Evolutionary conservation across 2,888 invertebrate species (phyloP).

Genomic region (Biston stratarius): DNA sequence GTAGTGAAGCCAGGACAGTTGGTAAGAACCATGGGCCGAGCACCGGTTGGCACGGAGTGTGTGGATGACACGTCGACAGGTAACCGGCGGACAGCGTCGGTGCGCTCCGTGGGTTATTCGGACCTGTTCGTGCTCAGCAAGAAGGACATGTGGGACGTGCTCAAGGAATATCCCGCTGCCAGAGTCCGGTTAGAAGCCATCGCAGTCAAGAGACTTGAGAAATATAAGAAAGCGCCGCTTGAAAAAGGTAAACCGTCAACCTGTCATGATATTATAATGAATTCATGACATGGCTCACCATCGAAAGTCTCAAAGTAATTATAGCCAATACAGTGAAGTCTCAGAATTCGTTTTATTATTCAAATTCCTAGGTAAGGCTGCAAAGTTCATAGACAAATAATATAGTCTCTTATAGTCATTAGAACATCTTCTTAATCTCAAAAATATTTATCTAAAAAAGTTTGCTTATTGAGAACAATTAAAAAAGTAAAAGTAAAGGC

Average conservation of each 20-base stretch:
- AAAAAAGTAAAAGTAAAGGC: no score
- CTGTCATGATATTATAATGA: background rate
- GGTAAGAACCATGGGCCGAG: constrained; percentile 55
- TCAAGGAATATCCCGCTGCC: constrained; percentile 97
- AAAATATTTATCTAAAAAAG: no score
- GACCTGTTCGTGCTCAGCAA: constrained; percentile 99
- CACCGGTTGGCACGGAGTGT: constrained; percentile 85
- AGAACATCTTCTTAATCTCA: no score
- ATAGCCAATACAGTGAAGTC: background rate
- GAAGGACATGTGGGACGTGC: constrained; percentile 99
- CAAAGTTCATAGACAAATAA: no score
- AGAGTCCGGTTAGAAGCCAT: constrained; percentile 98
- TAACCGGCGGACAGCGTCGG: constrained; percentile 99
- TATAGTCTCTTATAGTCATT: no score
- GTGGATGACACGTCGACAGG: constrained; percentile 90
- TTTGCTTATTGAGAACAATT: no score
- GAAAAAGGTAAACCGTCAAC: constrained; percentile 92
- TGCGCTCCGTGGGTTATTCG: constrained; percentile 99
- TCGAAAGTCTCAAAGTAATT: no score
- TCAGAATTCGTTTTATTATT: background rate
- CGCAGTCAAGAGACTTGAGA: constrained; percentile 98
- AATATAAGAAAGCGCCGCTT: constrained; percentile 97
- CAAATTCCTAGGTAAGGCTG: background rate
- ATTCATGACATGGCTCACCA: background rate
- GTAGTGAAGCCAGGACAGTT: constrained; percentile 52